Evolutionary conservation across 2,113 vertebrate species (phyloP).

Genomic region (Panthera tigris): DNA sequence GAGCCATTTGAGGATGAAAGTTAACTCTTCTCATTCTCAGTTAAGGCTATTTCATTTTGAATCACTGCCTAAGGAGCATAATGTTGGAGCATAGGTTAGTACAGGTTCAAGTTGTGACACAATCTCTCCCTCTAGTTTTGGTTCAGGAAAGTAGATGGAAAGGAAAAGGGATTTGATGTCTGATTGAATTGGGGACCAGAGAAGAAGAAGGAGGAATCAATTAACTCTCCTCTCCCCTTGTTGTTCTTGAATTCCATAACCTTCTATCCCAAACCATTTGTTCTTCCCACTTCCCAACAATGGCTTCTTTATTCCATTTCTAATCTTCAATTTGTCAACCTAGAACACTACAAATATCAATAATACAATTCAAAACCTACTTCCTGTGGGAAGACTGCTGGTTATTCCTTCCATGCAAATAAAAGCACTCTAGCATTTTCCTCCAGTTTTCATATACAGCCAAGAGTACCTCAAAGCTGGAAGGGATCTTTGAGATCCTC

Average conservation of each 20-base stretch:
- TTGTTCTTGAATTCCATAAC: background rate
- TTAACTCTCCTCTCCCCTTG: background rate
- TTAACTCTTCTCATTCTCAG: background rate
- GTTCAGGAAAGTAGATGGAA: background rate
- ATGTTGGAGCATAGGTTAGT: background rate
- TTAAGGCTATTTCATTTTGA: background rate
- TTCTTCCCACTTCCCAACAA: background rate
- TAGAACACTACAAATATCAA: conserved; percentile 1
- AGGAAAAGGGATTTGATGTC: background rate
- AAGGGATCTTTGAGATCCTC: background rate
- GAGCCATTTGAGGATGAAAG: background rate
- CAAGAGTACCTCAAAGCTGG: background rate
- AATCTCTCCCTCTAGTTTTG: background rate
- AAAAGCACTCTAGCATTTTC: background rate
- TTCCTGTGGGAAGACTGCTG: background rate
- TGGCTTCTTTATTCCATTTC: background rate
- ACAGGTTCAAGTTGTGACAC: background rate
- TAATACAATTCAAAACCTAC: background rate
- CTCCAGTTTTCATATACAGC: background rate
- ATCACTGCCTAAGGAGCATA: background rate
- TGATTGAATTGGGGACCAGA: background rate
- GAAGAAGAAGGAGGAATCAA: background rate
- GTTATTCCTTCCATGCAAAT: background rate
- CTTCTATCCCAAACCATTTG: background rate
- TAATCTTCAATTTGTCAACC: background rate